Base-by-base conservation (phyloP, 2,113 vertebrate genomes). In the Trogon melanurus region DNA sequence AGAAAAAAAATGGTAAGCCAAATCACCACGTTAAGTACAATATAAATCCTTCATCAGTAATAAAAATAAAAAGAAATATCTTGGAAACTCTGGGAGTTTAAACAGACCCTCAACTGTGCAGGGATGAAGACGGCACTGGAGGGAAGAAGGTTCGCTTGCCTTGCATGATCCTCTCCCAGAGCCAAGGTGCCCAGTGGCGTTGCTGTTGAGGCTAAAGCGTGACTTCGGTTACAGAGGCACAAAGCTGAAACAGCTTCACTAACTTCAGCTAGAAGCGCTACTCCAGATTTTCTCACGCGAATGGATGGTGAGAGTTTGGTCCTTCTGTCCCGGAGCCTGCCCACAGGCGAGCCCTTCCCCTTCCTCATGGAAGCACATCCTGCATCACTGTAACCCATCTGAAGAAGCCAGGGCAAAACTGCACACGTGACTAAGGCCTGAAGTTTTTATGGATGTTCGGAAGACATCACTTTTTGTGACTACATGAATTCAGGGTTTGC, bases 371-470 rank as follows among this genome's bases (percentile, higher is more conserved):
- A 16, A 79, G 29, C 30, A 16, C 2, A 1, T 19, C 11, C 27
- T 29, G 25, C 5, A 1, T 19, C 0, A 0, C 79, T 57, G 48
- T 29, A 61, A 67, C 71, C 18, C 29, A 21, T 64, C 21, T 54
- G 2, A 36, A 50, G 62, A 22, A 34, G 26, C 1, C 3, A 70
- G 32, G 47, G 56, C 7, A 27, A 89, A 86, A 47, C 4, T 58
- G 57, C 45, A 53, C 27, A 2, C 36, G 34, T 25, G 29, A 41
- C 51, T 81, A 79, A 71, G 44, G 27, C 29, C 51, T 17, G 5
- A 51, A 47, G 10, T n/a, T 60, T 79, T 89, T 53, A 38, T 47
- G 70, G 18, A 10, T 57, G 61, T 67, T 71, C 27, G 1, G 29
- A 51, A 74, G 32, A 29, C 18, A 32, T 25, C 30, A 36, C 23